Evolutionary conservation across 2,113 vertebrate species (phyloP).

Genomic region (Neolamprologus fasciatus): DNA sequence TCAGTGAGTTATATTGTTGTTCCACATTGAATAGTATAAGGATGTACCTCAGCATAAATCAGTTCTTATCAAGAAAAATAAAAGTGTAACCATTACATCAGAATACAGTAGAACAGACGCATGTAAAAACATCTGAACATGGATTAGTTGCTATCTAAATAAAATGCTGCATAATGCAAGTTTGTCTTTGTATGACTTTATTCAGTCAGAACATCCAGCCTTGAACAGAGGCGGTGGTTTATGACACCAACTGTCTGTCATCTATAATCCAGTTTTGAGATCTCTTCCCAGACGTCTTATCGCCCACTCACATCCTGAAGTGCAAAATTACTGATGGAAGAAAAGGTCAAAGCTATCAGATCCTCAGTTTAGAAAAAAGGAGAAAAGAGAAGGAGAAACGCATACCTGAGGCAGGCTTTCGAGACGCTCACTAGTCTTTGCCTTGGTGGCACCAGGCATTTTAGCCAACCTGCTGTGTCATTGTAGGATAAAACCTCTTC

Average conservation of each 20-base stretch:
- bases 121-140: not conserved
- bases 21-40: not conserved
- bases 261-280: not conserved
- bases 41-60: not conserved
- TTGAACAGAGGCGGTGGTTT: not conserved
- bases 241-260: not conserved
- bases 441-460: not conserved
- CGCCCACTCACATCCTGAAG: not conserved
- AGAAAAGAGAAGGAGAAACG: not conserved
- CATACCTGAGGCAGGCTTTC: not conserved
- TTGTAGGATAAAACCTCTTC: not conserved
- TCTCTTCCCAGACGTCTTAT: not conserved
- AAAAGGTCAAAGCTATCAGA: not conserved
- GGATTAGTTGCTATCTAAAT: not conserved
- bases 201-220: not conserved
- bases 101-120: not conserved
- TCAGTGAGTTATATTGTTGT: not conserved
- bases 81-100: not conserved
- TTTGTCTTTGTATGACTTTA: not conserved
- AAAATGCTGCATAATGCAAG: not conserved
- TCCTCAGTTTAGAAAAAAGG: not conserved
- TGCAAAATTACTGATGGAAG: not conserved
- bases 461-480: not conserved
- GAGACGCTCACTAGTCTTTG: not conserved
- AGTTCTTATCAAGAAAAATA: fast-evolving